These are phyloP conservation scores for Micrasema longulum DNA, from an alignment of 1,140 invertebrate species.

Conservation along the genomic window DNA sequence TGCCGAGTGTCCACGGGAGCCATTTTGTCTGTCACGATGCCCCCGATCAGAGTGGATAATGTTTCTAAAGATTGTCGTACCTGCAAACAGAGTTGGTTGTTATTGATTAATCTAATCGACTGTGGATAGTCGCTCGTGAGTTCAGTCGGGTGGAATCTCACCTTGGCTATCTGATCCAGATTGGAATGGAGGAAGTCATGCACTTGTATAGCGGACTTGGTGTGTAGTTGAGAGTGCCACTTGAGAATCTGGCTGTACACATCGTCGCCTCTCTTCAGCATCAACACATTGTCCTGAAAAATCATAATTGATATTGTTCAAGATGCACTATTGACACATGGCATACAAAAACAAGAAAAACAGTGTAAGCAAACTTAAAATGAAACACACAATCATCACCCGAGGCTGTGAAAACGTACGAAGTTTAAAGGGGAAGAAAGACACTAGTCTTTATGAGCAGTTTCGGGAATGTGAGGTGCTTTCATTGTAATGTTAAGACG, in stretches of 20 bases:
- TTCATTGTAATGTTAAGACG: too few species aligned
- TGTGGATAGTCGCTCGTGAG: too few species aligned
- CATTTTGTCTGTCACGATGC: slow-evolving; percentile 49
- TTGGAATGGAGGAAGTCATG: slow-evolving; percentile 73
- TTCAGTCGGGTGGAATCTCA: slow-evolving; percentile 49
- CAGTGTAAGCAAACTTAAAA: too few species aligned
- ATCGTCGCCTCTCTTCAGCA: slow-evolving; percentile 64
- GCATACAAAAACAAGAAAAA: too few species aligned
- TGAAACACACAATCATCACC: too few species aligned
- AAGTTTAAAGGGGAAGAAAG: too few species aligned
- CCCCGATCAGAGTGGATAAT: slow-evolving; percentile 68
- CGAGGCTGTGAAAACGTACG: too few species aligned
- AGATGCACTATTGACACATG: too few species aligned
- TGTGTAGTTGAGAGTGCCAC: slow-evolving; percentile 72
- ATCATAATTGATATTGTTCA: too few species aligned
- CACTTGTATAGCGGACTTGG: slow-evolving; percentile 71
- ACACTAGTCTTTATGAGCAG: too few species aligned
- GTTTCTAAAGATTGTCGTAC: slow-evolving; percentile 74
- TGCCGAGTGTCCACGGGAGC: slow-evolving; percentile 59
- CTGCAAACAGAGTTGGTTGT: slow-evolving; percentile 57
- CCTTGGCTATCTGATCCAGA: slow-evolving; percentile 73
- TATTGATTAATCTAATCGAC: too few species aligned
- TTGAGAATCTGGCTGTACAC: slow-evolving; percentile 71
- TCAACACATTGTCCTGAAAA: slow-evolving; percentile 55
- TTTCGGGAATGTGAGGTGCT: too few species aligned